Evolutionary conservation across 1,140 invertebrate genomes (phyloP).

Genomic region (Drosophila leontia): DNA sequence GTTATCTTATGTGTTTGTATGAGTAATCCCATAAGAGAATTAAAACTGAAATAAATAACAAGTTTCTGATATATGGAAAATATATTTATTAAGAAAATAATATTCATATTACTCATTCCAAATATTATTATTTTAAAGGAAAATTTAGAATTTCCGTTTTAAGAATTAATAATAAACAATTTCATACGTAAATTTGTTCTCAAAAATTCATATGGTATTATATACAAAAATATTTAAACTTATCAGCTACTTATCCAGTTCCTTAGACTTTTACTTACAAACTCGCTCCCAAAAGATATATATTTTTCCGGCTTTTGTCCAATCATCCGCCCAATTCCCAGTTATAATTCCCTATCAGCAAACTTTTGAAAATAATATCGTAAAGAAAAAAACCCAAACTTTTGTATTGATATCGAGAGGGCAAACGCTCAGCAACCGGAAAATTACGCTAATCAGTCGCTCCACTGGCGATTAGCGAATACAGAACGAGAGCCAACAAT

Average conservation of each 20-base stretch:
- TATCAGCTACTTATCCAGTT: neutral
- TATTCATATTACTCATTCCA: neutral
- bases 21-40: too few relatives aligned
- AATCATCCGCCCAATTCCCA: neutral
- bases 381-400: slow-evolving; percentile 16
- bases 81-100: too few relatives aligned
- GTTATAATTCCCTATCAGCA: slow-evolving; percentile 12
- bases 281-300: neutral
- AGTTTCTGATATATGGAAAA: too few relatives aligned
- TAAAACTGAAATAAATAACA: too few relatives aligned
- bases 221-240: neutral
- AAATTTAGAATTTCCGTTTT: too few relatives aligned
- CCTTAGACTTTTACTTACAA: neutral
- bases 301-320: neutral
- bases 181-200: too few relatives aligned
- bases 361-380: slow-evolving; percentile 41
- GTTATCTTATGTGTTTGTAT: neutral
- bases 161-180: too few relatives aligned
- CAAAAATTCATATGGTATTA: too few relatives aligned
- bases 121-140: neutral
- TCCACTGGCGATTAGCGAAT: slow-evolving; percentile 72
- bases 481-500: slow-evolving; percentile 56
- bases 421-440: slow-evolving; percentile 51
- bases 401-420: slow-evolving; percentile 40
- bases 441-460: slow-evolving; percentile 81